Evolutionary conservation across 2,888 invertebrate genomes (phyloP).

Genomic region (Nephrotoma flavescens): DNA sequence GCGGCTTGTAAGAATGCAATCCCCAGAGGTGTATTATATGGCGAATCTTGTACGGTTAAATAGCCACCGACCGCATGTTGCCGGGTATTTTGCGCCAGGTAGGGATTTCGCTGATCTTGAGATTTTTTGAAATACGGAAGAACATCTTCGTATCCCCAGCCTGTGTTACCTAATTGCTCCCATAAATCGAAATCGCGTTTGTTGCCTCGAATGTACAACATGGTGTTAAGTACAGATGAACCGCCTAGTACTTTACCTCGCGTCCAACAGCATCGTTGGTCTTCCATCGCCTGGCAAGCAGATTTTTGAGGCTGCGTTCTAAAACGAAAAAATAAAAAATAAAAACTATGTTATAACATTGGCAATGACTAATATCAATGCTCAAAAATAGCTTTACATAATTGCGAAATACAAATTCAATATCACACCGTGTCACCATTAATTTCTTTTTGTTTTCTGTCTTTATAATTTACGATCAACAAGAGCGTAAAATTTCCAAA

Average conservation of each 20-base stretch:
- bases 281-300: slow-evolving; percentile 77
- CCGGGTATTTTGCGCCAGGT: slow-evolving; percentile 55
- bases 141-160: slow-evolving; percentile 75
- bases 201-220: slow-evolving; percentile 85
- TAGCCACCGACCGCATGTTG: slow-evolving; percentile 46
- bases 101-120: slow-evolving; percentile 77
- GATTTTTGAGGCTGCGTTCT: slow-evolving; percentile 70
- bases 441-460: not conserved
- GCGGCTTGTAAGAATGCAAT: slow-evolving; percentile 76
- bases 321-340: slow-evolving; percentile 27
- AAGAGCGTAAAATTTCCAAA: not conserved
- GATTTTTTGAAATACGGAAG: slow-evolving; percentile 76
- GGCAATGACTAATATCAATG: too few species aligned
- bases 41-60: slow-evolving; percentile 30
- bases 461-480: not conserved
- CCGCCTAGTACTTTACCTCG: slow-evolving; percentile 81
- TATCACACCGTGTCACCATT: not conserved
- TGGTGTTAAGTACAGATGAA: slow-evolving; percentile 75
- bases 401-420: too few species aligned
- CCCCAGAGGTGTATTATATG: slow-evolving; percentile 56
- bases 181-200: slow-evolving; percentile 74
- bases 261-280: slow-evolving; percentile 76
- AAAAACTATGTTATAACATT: slow-evolving; percentile 7
- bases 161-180: slow-evolving; percentile 70
- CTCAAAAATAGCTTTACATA: too few species aligned